phyloP scores from a whole-genome alignment of 2,113 vertebrate species.

The Todiramphus chloris region DNA sequence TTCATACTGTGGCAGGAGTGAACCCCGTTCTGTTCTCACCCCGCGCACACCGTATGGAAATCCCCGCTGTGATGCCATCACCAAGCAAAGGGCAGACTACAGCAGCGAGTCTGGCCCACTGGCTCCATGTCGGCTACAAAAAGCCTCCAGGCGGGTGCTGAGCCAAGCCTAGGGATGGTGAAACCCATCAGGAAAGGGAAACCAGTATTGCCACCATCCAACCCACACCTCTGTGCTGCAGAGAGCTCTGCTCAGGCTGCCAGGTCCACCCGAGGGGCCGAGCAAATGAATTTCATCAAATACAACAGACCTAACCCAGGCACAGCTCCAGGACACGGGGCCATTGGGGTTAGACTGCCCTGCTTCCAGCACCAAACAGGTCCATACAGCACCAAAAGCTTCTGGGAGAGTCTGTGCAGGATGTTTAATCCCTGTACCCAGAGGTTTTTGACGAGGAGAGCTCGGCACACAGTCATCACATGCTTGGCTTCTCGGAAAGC shows the following conservation, averaged over 20 bases:
- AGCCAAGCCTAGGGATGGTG: neutral
- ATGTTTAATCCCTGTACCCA: neutral
- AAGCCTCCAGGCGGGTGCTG: neutral
- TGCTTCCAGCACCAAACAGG: no score
- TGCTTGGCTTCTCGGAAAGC: constrained; percentile 35
- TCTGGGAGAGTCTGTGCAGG: neutral
- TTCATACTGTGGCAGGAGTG: neutral
- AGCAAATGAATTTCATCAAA: neutral
- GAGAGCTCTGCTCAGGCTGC: neutral
- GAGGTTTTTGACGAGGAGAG: neutral
- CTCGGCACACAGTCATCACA: neutral
- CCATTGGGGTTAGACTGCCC: fast-evolving
- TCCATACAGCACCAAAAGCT: fast-evolving
- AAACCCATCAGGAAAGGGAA: neutral
- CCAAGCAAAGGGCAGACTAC: neutral
- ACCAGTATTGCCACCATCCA: fast-evolving
- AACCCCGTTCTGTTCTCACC: neutral
- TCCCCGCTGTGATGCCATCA: fast-evolving
- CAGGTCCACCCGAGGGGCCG: neutral
- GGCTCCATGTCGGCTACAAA: neutral
- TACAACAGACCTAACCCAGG: neutral
- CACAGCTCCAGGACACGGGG: neutral
- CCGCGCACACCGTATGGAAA: neutral
- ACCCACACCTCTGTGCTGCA: neutral
- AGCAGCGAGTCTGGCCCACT: neutral